Conservation (phyloP, 2,113 vertebrate species). For the Corynorhinus townsendii region DNA sequence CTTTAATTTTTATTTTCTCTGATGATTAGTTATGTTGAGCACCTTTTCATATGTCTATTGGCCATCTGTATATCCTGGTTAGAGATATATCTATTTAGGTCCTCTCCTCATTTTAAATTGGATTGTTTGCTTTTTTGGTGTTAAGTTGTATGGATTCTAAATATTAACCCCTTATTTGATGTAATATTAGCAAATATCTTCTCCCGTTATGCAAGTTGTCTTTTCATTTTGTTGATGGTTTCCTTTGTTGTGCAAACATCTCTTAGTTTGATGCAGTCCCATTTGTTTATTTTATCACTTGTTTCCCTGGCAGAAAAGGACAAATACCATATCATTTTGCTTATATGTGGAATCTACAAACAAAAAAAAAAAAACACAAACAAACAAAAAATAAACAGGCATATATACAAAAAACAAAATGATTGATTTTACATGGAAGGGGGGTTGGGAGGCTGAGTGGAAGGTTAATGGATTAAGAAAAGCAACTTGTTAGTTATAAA, state of each 20-base stretch:
- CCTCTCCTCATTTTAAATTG: background rate
- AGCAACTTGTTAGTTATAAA: background rate
- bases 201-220: background rate
- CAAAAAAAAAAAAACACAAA: background rate
- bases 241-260: background rate
- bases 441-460: too few relatives aligned
- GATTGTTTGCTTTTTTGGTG: background rate
- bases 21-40: background rate
- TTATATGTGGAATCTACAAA: background rate
- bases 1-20: background rate
- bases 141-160: background rate
- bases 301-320: background rate
- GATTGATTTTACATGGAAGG: background rate
- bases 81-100: background rate
- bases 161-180: background rate
- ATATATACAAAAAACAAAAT: background rate
- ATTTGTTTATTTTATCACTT: background rate
- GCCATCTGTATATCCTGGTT: background rate
- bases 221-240: background rate
- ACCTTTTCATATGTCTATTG: background rate
- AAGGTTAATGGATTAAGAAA: background rate
- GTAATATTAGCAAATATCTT: background rate
- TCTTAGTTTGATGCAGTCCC: background rate
- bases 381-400: background rate
- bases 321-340: background rate